A percentile compares a stretch with the other conserved stretches of the same genome.
Conservation (phyloP, 2,797 vertebrate species). For the Sebastes taczanowskii region DNA sequence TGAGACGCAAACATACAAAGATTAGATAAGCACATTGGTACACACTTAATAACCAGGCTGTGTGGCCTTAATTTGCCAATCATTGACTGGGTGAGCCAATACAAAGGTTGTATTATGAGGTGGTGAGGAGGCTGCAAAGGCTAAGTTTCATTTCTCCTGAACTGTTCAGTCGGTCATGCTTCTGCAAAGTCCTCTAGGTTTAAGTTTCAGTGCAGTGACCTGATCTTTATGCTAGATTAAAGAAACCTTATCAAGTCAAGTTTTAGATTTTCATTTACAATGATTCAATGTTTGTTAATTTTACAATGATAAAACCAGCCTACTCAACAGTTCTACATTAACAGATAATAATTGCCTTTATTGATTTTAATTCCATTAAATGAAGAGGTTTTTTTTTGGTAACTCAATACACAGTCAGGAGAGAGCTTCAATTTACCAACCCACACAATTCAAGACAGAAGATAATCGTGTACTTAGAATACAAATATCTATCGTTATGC, state of each 20-base stretch:
- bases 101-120: accelerated
- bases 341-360: neutral
- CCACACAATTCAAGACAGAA: neutral
- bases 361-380: neutral
- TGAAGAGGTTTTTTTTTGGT: neutral
- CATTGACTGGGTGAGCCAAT: neutral
- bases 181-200: neutral
- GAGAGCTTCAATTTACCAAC: neutral
- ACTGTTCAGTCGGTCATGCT: neutral
- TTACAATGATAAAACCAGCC: neutral
- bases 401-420: neutral
- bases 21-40: neutral
- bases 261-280: neutral
- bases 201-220: neutral
- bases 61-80: neutral
- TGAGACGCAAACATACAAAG: neutral
- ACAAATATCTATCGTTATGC: neutral
- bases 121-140: neutral
- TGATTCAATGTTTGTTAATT: neutral
- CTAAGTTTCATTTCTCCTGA: slow-evolving; percentile 26
- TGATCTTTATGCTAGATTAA: neutral
- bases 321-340: neutral
- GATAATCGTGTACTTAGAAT: neutral
- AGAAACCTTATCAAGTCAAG: neutral
- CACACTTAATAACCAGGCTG: neutral